A percentile compares a stretch with the other conserved stretches of the same genome.
These are phyloP conservation scores for Corythornis cristatus DNA, from an alignment of 2,113 vertebrate species.

Conservation along the genomic window DNA sequence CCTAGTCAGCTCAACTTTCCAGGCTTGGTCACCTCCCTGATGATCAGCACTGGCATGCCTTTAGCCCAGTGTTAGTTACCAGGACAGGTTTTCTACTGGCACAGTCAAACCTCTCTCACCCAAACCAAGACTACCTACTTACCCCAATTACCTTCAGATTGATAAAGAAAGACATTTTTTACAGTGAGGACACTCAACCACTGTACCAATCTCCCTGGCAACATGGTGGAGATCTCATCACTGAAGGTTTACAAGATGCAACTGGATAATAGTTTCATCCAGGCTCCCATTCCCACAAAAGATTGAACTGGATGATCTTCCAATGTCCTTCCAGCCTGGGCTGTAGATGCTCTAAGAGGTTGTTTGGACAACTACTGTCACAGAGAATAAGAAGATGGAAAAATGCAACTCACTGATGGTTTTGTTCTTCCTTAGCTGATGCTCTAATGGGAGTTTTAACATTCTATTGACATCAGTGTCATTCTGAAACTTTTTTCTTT, in stretches of 20 bases:
- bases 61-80: background rate
- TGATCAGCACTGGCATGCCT: background rate
- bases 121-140: background rate
- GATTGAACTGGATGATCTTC: background rate
- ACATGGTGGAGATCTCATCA: background rate
- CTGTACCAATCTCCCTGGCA: background rate
- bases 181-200: background rate
- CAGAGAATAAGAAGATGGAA: background rate
- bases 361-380: background rate
- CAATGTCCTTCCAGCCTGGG: background rate
- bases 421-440: constrained; percentile 67
- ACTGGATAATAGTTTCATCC: background rate
- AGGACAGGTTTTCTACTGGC: background rate
- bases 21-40: background rate
- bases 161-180: background rate
- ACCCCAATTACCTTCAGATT: background rate
- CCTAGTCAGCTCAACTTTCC: background rate
- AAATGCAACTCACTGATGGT: constrained; percentile 70
- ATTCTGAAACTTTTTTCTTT: constrained; percentile 80
- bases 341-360: background rate
- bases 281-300: background rate
- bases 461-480: constrained; percentile 75
- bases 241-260: background rate
- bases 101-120: background rate
- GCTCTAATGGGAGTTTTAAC: constrained; percentile 73